Percentiles rank a stretch among this genome's conserved stretches.
Evolutionary conservation across 2,888 invertebrate species (phyloP).

Genomic region (Congeria kusceri): DNA sequence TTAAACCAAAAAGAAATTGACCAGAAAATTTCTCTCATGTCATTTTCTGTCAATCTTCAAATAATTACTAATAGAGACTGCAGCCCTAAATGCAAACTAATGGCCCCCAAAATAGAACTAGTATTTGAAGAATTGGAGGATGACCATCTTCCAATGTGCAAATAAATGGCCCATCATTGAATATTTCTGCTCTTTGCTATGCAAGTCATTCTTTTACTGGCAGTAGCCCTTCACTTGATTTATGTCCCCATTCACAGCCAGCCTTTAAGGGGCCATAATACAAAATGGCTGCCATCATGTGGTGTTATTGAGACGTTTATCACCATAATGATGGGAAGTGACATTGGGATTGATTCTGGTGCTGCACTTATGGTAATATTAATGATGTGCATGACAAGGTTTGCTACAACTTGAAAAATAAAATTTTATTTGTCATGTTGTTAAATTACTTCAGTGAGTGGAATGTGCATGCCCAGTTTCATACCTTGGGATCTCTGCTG

Average conservation of each 20-base stretch:
- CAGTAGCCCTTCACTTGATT: conserved; percentile 43
- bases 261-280: conserved; percentile 40
- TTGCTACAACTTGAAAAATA: neutral
- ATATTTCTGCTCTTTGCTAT: too few relatives aligned
- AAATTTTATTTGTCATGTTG: conserved; percentile 30
- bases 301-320: conserved; percentile 53
- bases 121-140: too few relatives aligned
- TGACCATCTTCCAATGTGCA: too few relatives aligned
- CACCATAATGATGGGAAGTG: conserved; percentile 44
- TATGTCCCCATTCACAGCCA: conserved; percentile 49
- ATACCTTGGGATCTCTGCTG: conserved; percentile 11
- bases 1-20: too few relatives aligned
- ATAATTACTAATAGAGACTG: too few relatives aligned
- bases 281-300: conserved; percentile 52
- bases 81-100: too few relatives aligned
- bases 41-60: too few relatives aligned
- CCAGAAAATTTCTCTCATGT: too few relatives aligned
- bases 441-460: conserved; percentile 1
- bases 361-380: neutral
- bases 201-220: too few relatives aligned
- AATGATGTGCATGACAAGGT: neutral
- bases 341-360: neutral
- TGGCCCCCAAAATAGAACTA: too few relatives aligned
- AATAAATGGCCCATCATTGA: too few relatives aligned
- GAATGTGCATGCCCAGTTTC: neutral